Evolutionary conservation across 2,113 vertebrate species (phyloP), one percentile per base, ranked within the genome.

Genomic region (Lampris megalopsis): DNA sequence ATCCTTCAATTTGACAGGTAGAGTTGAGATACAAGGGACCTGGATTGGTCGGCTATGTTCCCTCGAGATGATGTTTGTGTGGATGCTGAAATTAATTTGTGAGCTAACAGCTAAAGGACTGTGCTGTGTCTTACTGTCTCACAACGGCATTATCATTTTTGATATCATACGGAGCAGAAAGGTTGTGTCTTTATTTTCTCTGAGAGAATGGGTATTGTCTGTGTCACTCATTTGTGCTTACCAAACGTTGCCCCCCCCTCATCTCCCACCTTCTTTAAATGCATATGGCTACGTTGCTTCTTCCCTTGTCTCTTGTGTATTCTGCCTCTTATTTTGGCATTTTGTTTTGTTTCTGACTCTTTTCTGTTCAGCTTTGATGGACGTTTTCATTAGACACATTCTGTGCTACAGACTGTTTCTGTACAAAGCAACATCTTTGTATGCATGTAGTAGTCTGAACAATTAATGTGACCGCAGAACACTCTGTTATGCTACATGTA

Each of bases 401-500:
- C 92, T 94, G 92, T 95, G 94, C 95, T 92, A 91, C 91, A 95
- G 96, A 96, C 91, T 95, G 96, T 93, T 96, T 95, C 95, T 95
- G 95, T 95, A 96, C 92, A 95, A 95, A 92, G 94, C 95, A 92
- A 93, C 96, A 96, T 96, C 95, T 94, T 95, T 95, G 95, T 96
- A 96, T 97, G 96, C 97, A 98, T 98, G 97, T 96, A 92, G 90
- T 96, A 95, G 94, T 96, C 93, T 92, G 89, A 96, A 95, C 91
- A 93, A 93, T 88, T 95, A 24, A 95, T 96, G 96, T 94, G 92
- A 95, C 95, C 96, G 96, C 95, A 92, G 93, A 95, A 94, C 94
- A 96, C 89, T 95, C 97, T 94, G 95, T 97, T 94, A 95, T 93
- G 86, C 87, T 90, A 93, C 88, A 89, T 95, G 96, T 97, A 93